These are phyloP conservation scores for Drosophila repleta DNA, from an alignment of 1,140 invertebrate species.

Conservation along the genomic window DNA sequence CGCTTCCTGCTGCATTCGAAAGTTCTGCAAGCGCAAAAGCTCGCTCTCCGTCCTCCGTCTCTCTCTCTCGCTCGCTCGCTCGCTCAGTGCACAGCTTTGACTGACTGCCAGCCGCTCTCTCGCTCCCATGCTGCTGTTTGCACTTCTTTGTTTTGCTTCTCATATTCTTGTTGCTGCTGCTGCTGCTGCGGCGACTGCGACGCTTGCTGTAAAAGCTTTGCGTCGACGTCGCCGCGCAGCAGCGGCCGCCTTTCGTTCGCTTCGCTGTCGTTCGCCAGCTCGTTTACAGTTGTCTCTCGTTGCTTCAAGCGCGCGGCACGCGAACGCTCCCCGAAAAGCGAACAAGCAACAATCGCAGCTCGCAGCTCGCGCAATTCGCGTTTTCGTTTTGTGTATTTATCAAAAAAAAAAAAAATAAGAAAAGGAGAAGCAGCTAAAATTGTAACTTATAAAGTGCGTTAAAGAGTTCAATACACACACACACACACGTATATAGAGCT, in stretches of 20 bases:
- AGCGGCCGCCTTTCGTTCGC: slow-evolving; percentile 60
- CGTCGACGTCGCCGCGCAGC: slow-evolving; percentile 42
- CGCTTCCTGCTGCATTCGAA: slow-evolving; percentile 63
- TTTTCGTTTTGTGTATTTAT: slow-evolving; percentile 61
- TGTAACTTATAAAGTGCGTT: slow-evolving; percentile 53
- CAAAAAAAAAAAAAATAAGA: slow-evolving; percentile 6
- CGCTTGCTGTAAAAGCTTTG: slow-evolving; percentile 58
- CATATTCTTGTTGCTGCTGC: slow-evolving; percentile 59
- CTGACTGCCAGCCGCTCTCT: slow-evolving; percentile 13
- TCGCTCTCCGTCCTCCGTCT: slow-evolving; percentile 47
- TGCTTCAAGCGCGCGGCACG: slow-evolving; percentile 75
- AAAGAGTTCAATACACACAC: slow-evolving; percentile 33
- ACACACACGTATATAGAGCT: slow-evolving; percentile 24
- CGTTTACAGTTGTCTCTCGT: slow-evolving; percentile 78
- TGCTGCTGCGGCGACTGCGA: slow-evolving; percentile 29
- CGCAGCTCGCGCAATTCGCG: slow-evolving; percentile 34
- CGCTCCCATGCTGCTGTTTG: slow-evolving; percentile 56
- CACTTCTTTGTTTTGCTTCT: slow-evolving; percentile 78
- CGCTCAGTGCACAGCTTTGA: slow-evolving; percentile 5
- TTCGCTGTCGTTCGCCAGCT: slow-evolving; percentile 62
- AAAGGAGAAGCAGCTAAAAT: slow-evolving; percentile 12
- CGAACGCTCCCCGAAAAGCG: slow-evolving; percentile 54
- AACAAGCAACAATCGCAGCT: slow-evolving; percentile 34
- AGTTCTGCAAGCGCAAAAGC: slow-evolving; percentile 66
- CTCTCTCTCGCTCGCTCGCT: slow-evolving; percentile 12